phyloP scores from a whole-genome alignment of 2,113 vertebrate genomes.

The Campylorhamphus procurvoides region DNA sequence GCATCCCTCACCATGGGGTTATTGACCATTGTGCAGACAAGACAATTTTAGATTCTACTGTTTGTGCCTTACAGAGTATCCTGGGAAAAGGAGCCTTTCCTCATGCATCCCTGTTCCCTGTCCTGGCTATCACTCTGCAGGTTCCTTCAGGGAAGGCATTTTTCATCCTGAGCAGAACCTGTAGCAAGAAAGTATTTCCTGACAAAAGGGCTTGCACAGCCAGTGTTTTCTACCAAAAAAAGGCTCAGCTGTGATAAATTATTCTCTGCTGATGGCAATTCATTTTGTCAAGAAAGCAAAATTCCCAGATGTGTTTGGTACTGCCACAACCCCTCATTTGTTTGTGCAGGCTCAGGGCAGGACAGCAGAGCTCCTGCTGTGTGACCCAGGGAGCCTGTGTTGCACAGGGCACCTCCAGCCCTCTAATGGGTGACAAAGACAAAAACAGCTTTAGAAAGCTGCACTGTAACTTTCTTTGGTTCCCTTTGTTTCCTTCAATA shows the following conservation, averaged over 20 bases:
- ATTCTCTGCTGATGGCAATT: background rate
- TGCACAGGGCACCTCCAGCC: background rate
- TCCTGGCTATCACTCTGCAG: background rate
- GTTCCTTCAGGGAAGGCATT: background rate
- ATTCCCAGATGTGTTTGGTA: background rate
- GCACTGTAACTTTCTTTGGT: background rate
- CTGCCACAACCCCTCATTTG: background rate
- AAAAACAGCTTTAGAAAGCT: background rate
- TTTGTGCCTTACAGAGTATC: background rate
- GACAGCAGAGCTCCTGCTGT: background rate
- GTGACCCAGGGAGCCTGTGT: background rate
- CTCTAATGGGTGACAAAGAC: background rate
- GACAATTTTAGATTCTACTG: background rate
- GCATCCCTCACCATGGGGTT: background rate
- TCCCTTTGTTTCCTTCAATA: background rate
- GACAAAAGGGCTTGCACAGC: background rate
- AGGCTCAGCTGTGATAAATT: slow-evolving; percentile 22
- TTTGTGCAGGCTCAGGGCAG: background rate
- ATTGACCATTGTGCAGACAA: background rate
- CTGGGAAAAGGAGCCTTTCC: background rate
- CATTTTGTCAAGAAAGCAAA: background rate
- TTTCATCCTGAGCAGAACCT: background rate
- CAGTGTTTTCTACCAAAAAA: background rate
- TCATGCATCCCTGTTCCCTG: background rate
- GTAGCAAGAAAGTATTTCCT: background rate